phyloP scores from a whole-genome alignment of 2,888 invertebrate species.

The Seira musarum region DNA sequence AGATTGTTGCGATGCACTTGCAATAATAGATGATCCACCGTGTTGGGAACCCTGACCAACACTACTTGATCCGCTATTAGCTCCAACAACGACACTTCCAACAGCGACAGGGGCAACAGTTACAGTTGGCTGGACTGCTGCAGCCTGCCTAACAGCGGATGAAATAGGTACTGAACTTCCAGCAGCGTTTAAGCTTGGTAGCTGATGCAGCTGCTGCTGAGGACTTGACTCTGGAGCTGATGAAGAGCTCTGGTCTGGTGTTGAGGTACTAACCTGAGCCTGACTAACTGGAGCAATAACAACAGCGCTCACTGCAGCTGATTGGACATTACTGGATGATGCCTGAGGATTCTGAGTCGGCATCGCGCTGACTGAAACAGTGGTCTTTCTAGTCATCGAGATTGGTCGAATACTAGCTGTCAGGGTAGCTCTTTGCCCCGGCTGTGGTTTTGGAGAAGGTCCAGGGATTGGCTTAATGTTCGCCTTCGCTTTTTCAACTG shows the following conservation, averaged over 20 bases:
- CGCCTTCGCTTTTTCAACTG: slow-evolving; percentile 79
- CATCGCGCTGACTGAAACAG: slow-evolving; percentile 57
- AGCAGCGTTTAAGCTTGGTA: slow-evolving; percentile 17
- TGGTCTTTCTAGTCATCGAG: slow-evolving; percentile 76
- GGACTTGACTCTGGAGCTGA: slow-evolving; percentile 53
- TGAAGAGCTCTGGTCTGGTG: slow-evolving; percentile 67
- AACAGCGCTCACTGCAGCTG: slow-evolving; percentile 42
- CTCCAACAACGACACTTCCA: slow-evolving; percentile 46
- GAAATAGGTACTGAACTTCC: slow-evolving; percentile 33
- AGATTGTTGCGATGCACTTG: slow-evolving; percentile 1
- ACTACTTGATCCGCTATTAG: slow-evolving; percentile 30
- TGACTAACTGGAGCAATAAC: slow-evolving; percentile 68
- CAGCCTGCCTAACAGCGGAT: slow-evolving; percentile 44
- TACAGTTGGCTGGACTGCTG: slow-evolving; percentile 57
- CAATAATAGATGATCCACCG: neutral
- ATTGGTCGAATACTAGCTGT: slow-evolving; percentile 95
- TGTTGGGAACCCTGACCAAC: slow-evolving; percentile 22
- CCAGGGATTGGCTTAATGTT: slow-evolving; percentile 97
- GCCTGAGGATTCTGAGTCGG: slow-evolving; percentile 56
- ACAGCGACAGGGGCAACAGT: slow-evolving; percentile 56
- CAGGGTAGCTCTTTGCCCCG: slow-evolving; percentile 75
- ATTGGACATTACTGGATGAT: slow-evolving; percentile 44
- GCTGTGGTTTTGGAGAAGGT: slow-evolving; percentile 70
- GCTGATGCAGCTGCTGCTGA: slow-evolving; percentile 58
- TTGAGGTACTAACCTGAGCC: slow-evolving; percentile 68